Conservation (phyloP, 1,140 invertebrate genomes). For the Melipona quadrifasciata region DNA sequence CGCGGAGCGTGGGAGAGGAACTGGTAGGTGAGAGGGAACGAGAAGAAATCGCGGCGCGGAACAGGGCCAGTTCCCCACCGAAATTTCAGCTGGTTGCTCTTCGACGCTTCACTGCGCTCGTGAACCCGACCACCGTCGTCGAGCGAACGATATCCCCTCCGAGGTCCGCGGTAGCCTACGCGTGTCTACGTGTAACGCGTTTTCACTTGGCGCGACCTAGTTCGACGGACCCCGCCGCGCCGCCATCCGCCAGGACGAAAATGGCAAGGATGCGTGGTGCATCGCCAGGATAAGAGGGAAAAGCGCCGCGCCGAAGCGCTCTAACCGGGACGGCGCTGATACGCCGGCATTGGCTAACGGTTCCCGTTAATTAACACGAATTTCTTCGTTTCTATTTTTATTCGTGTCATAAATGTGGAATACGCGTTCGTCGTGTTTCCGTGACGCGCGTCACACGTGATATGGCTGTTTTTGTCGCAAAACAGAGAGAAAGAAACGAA, state of each 20-base stretch:
- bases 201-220: slow-evolving; percentile 75
- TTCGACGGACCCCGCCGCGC: slow-evolving; percentile 17
- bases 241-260: slow-evolving; percentile 48
- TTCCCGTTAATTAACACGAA: slow-evolving; percentile 37
- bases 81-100: slow-evolving; percentile 39
- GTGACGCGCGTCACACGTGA: too few species aligned
- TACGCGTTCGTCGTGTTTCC: not conserved
- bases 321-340: slow-evolving; percentile 46
- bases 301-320: not conserved
- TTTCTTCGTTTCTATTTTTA: slow-evolving; percentile 46
- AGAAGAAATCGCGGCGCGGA: slow-evolving; percentile 20
- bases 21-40: not conserved
- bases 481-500: too few species aligned
- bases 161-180: slow-evolving; percentile 23
- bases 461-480: too few species aligned
- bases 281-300: slow-evolving; percentile 34
- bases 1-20: not conserved
- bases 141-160: slow-evolving; percentile 8
- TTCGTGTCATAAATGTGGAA: slow-evolving; percentile 21
- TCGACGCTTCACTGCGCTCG: slow-evolving; percentile 29
- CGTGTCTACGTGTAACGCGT: slow-evolving; percentile 61
- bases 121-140: slow-evolving; percentile 1
- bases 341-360: slow-evolving; percentile 53
- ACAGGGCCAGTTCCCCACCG: slow-evolving; percentile 16
- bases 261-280: slow-evolving; percentile 44